Percentiles rank a stretch among this genome's conserved stretches.
These are phyloP conservation scores for Mycalesis mineus DNA, from an alignment of 2,888 invertebrate species.

Conservation along the genomic window DNA sequence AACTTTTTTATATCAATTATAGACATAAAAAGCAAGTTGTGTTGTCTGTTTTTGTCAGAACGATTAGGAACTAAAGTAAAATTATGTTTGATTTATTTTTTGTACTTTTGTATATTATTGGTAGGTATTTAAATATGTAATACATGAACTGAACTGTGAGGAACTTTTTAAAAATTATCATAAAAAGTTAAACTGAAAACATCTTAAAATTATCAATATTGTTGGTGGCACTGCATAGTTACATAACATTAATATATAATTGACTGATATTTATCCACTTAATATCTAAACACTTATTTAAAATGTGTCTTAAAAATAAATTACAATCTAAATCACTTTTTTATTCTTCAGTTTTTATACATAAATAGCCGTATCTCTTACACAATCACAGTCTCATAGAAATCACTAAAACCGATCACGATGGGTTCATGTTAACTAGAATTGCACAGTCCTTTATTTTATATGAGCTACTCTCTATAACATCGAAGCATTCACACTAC, in stretches of 20 bases:
- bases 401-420: slow-evolving; percentile 58
- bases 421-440: slow-evolving; percentile 36
- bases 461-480: not conserved
- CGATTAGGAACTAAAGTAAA: no score
- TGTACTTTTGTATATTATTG: no score
- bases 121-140: no score
- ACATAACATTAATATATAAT: not conserved
- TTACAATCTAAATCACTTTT: slow-evolving; percentile 35
- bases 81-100: not conserved
- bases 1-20: no score
- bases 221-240: slow-evolving; percentile 4
- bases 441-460: slow-evolving; percentile 24
- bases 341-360: slow-evolving; percentile 22
- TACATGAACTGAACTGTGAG: not conserved
- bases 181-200: not conserved
- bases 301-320: slow-evolving; percentile 8
- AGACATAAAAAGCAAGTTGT: no score
- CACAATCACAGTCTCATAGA: slow-evolving; percentile 70
- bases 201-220: not conserved
- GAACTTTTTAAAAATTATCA: not conserved
- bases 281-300: slow-evolving; percentile 2
- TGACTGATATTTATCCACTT: slow-evolving; percentile 12
- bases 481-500: not conserved
- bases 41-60: no score
- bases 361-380: slow-evolving; percentile 39